Evolutionary conservation across 2,113 vertebrate species (phyloP), one percentile per base, ranked within the genome.

Genomic region (Corythaeola cristata): DNA sequence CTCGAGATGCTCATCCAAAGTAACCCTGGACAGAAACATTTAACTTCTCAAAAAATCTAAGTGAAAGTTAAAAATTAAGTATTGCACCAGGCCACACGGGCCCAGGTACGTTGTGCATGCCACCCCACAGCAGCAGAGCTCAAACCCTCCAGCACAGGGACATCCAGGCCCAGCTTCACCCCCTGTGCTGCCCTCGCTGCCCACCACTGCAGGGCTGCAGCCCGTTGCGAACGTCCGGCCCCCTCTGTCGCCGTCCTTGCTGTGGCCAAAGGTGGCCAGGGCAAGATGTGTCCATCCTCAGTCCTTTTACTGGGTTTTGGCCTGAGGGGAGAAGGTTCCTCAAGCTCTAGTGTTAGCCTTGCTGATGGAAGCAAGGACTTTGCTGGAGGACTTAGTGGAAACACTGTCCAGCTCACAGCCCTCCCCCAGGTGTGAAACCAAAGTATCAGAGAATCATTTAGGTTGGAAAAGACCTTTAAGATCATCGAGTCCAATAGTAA

Each of bases 81-180:
- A 33, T 58, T 50, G 26, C 26, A 45, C 11, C 5, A 39, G 20
- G 3, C 6, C 4, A 11, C 9, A 13, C 1, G 27, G 69, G 21
- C 12, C 15, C 62, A 50, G 26, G 22, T 35, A 49, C 8, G 10
- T 28, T 7, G 3, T 32, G 27, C 8, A 4, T 56, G 55, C 19
- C 35, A 26, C 15, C 10, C 22, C 0, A 1, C 0, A 1, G 28
- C 23, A 35, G 62, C n/a, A 75, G n/a, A 56, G 30, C 50, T 58
- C 68, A 32, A 22, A 13, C 8, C 7, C n/a, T 20, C 15, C 6
- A 32, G 28, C 22, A 9, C 0, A 0, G 12, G 27, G 13, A 8
- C 39, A 60, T 27, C 41, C n/a, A 62, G 78, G 15, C 32, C 49
- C 53, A 49, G 12, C 41, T 30, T 60, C 1, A 0, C 60, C 22